Conservation (phyloP, 2,797 vertebrate species). For the Dicrostonyx torquatus region DNA sequence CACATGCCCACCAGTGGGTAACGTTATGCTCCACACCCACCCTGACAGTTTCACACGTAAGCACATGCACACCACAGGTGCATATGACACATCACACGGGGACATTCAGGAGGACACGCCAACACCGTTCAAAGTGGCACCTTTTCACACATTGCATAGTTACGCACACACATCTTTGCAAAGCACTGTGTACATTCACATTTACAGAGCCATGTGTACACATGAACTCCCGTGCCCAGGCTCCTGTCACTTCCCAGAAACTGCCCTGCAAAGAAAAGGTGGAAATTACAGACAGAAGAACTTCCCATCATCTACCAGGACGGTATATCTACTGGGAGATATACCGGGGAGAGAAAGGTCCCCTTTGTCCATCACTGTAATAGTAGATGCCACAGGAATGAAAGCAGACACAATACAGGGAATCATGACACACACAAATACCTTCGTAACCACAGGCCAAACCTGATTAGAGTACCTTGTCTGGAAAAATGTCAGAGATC, state of each 20-base stretch:
- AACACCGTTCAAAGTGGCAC: neutral
- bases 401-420: neutral
- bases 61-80: fast-evolving
- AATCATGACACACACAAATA: neutral
- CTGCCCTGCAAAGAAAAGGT: neutral
- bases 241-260: neutral
- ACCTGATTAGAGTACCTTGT: constrained; percentile 43
- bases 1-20: fast-evolving
- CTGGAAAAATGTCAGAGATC: neutral
- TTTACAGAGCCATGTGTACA: fast-evolving
- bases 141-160: fast-evolving
- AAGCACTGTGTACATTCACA: fast-evolving
- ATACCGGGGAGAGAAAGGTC: neutral
- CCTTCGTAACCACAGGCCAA: constrained; percentile 15
- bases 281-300: neutral
- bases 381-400: neutral
- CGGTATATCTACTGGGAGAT: neutral
- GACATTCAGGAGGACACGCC: neutral
- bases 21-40: too few species aligned
- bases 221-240: fast-evolving
- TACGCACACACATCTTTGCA: neutral
- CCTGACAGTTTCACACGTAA: neutral
- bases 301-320: neutral
- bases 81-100: neutral
- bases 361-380: neutral